phyloP scores from a whole-genome alignment of 2,113 vertebrate genomes.

The Cyanistes caeruleus region DNA sequence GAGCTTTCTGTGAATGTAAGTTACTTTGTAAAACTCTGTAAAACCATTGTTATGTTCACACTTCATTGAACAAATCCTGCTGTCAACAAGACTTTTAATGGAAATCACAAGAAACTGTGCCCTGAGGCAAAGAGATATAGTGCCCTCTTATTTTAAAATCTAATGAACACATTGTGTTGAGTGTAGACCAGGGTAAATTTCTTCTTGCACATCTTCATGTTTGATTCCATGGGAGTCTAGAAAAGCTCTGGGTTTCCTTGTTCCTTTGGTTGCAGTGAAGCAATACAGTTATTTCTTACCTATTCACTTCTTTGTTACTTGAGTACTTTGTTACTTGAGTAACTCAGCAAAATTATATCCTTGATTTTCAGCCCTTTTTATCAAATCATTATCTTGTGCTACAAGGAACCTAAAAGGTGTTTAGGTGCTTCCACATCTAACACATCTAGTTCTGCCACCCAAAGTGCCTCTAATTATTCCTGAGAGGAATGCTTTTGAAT shows the following conservation, averaged over 20 bases:
- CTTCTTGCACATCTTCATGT: background rate
- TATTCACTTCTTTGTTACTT: background rate
- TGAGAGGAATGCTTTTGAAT: constrained; percentile 7
- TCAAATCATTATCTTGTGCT: background rate
- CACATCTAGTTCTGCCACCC: background rate
- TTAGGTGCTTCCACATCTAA: background rate
- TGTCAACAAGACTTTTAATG: background rate
- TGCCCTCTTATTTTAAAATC: constrained; percentile 12
- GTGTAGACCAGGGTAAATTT: background rate
- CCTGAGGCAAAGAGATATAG: background rate
- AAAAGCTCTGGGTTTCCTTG: background rate
- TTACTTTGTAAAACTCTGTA: background rate
- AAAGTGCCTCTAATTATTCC: constrained; percentile 1
- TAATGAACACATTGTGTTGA: background rate
- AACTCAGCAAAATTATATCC: background rate
- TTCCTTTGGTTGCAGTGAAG: background rate
- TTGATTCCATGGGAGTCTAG: background rate
- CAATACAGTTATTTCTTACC: background rate
- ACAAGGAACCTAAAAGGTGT: background rate
- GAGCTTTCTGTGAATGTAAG: background rate
- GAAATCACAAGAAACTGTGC: background rate
- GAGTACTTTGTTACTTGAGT: background rate
- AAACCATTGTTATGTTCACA: background rate
- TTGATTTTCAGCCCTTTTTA: constrained; percentile 2
- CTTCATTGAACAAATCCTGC: background rate